Evolutionary conservation across 1,140 invertebrate species (phyloP).

Genomic region (Anastrepha obliqua): DNA sequence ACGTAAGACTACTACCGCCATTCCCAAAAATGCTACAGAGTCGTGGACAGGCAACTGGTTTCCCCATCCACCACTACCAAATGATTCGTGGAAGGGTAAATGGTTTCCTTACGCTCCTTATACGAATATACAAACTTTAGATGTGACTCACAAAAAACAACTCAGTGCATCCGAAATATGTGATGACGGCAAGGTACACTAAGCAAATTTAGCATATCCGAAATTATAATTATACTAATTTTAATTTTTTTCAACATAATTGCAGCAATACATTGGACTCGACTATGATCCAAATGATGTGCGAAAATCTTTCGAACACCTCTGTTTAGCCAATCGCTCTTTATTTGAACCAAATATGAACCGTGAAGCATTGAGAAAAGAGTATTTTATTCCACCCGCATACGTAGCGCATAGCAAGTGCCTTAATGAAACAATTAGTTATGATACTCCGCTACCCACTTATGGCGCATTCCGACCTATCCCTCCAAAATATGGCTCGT

Average conservation of each 20-base stretch:
- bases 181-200: constrained; percentile 82
- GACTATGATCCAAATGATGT: constrained; percentile 83
- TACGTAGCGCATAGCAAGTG: constrained; percentile 82
- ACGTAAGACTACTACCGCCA: not conserved
- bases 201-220: constrained; percentile 9
- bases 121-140: not conserved
- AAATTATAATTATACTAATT: not conserved
- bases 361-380: constrained; percentile 76
- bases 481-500: constrained; percentile 89
- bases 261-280: constrained; percentile 80
- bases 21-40: not conserved
- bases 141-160: not conserved
- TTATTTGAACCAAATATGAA: constrained; percentile 75
- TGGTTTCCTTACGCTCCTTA: constrained; percentile 63
- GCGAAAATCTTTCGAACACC: constrained; percentile 80
- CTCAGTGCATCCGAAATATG: constrained; percentile 75
- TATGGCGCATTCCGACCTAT: constrained; percentile 86
- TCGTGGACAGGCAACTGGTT: constrained; percentile 64
- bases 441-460: constrained; percentile 80
- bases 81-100: constrained; percentile 57
- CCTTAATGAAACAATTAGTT: constrained; percentile 82
- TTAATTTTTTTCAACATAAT: constrained; percentile 64
- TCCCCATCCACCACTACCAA: constrained; percentile 54
- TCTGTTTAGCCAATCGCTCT: constrained; percentile 72
- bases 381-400: constrained; percentile 78